These are phyloP conservation scores for Gryllus bimaculatus DNA, from an alignment of 1,140 invertebrate species.

Conservation along the genomic window DNA sequence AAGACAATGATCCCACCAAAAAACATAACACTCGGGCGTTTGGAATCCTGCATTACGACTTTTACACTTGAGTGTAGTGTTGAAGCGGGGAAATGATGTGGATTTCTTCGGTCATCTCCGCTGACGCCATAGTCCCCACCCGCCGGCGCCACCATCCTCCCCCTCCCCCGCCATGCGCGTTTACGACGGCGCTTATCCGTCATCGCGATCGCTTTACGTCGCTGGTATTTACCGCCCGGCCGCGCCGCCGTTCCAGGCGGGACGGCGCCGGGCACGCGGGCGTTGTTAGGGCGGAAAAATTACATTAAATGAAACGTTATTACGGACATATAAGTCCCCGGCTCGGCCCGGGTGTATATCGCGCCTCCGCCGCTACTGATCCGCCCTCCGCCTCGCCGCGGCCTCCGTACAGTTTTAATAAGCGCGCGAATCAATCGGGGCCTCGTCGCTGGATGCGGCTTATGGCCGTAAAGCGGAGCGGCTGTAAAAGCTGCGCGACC, in stretches of 20 bases:
- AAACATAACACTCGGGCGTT: too few species aligned
- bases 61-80: too few species aligned
- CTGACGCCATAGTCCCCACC: too few species aligned
- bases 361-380: too few species aligned
- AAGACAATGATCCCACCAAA: too few species aligned
- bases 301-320: conserved; percentile 2
- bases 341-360: neutral
- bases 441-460: neutral
- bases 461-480: neutral
- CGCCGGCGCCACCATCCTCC: too few species aligned
- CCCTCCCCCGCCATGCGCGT: too few species aligned
- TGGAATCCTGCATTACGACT: too few species aligned
- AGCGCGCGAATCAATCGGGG: neutral
- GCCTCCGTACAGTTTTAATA: neutral
- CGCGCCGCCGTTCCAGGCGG: too few species aligned
- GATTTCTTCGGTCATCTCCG: too few species aligned
- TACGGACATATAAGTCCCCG: neutral
- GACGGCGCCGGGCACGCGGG: neutral
- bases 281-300: neutral
- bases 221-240: neutral
- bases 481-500: neutral
- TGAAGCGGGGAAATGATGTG: too few species aligned
- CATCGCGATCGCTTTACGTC: neutral
- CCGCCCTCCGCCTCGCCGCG: neutral
- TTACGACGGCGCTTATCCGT: neutral